Evolutionary conservation across 2,888 invertebrate species (phyloP).

Genomic region (Nemotelus pantherinus): DNA sequence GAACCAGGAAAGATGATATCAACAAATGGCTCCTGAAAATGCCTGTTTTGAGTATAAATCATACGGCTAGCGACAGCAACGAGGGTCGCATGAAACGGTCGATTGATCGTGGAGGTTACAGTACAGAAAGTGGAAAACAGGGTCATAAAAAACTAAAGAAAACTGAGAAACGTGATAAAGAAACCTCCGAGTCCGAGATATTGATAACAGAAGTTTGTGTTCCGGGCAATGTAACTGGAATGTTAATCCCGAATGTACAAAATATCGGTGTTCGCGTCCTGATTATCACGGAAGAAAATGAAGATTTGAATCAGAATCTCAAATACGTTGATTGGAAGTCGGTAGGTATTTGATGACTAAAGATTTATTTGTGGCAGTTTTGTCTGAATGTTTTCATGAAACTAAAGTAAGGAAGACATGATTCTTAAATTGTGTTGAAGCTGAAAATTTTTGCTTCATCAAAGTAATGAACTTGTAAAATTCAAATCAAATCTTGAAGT

Average conservation of each 20-base stretch:
- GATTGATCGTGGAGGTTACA: conserved; percentile 5
- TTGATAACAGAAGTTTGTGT: conserved; percentile 50
- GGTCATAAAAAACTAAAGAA: conserved; percentile 5
- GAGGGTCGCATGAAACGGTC: conserved; percentile 21
- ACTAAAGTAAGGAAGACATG: too few relatives aligned
- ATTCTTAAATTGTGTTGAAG: too few relatives aligned
- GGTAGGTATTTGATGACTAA: conserved; percentile 54
- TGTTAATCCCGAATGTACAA: conserved; percentile 59
- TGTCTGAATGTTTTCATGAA: too few relatives aligned
- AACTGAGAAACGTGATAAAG: neutral
- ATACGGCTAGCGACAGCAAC: neutral
- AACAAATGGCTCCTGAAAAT: conserved; percentile 51
- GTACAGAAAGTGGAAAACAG: neutral
- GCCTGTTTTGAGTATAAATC: conserved; percentile 41
- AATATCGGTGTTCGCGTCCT: conserved; percentile 61
- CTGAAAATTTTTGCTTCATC: too few relatives aligned
- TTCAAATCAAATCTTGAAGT: too few relatives aligned
- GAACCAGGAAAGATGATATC: conserved; percentile 46
- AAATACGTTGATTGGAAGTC: conserved; percentile 64
- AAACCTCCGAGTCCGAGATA: neutral
- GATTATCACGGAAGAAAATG: conserved; percentile 61
- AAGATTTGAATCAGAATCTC: conserved; percentile 61
- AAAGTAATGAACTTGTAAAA: too few relatives aligned
- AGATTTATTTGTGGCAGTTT: neutral
- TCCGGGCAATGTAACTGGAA: conserved; percentile 62